These are phyloP conservation scores for Psilanteris sp. DNA, from an alignment of 1,140 invertebrate genomes.

Conservation along the genomic window DNA sequence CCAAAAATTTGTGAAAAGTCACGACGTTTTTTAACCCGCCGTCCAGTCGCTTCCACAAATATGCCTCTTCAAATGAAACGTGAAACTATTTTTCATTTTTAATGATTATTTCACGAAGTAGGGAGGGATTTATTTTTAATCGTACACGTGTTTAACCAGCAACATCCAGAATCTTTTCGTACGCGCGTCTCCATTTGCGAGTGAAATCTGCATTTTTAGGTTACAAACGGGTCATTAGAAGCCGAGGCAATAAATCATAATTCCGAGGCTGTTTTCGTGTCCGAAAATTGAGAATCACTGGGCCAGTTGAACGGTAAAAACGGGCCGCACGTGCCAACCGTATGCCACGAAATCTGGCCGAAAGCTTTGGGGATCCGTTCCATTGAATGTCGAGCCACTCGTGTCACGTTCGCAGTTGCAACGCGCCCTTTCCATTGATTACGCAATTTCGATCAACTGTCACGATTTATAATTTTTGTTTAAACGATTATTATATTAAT, in stretches of 20 bases:
- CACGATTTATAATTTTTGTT: too few species aligned
- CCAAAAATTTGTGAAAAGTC: conserved; percentile 16
- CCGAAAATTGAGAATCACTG: conserved; percentile 67
- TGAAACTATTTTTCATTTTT: conserved; percentile 45
- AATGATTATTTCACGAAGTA: conserved; percentile 34
- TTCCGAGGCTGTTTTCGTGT: not conserved
- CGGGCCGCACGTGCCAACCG: conserved; percentile 73
- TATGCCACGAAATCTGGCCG: conserved; percentile 65
- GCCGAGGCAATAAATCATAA: conserved; percentile 45
- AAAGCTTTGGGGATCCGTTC: conserved; percentile 66
- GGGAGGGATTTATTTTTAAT: conserved; percentile 50
- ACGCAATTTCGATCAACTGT: too few species aligned
- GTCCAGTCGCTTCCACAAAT: conserved; percentile 23
- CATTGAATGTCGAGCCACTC: conserved; percentile 33
- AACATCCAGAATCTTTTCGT: conserved; percentile 24
- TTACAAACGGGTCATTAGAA: conserved; percentile 29
- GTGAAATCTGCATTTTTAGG: conserved; percentile 46
- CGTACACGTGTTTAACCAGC: conserved; percentile 47
- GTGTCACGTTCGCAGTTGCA: conserved; percentile 19
- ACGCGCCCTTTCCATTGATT: conserved; percentile 17
- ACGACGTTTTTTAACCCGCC: conserved; percentile 5
- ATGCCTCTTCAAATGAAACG: conserved; percentile 12
- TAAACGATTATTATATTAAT: too few species aligned
- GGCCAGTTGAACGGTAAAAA: conserved; percentile 19
- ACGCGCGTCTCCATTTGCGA: conserved; percentile 26